Conservation (phyloP, 2,113 vertebrate genomes). For the Trematocara marginatum region DNA sequence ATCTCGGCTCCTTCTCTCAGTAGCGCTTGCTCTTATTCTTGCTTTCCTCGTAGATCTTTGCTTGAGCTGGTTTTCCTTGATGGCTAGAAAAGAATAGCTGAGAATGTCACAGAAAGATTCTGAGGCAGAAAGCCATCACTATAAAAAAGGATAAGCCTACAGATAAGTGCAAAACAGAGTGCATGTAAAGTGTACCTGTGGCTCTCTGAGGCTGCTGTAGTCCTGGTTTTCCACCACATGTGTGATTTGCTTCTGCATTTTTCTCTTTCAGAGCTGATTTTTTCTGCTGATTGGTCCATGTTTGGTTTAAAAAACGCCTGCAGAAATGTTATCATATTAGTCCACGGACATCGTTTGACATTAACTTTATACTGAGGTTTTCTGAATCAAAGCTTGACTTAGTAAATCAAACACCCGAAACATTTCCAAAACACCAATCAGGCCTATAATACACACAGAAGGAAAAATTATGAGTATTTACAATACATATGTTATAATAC, state of each 20-base stretch:
- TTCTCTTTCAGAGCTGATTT: slow-evolving; percentile 10
- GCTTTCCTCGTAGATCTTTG: slow-evolving; percentile 59
- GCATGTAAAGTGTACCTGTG: slow-evolving; percentile 28
- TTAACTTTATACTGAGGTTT: background rate
- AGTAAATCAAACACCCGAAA: background rate
- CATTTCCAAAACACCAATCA: background rate
- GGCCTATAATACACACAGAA: background rate
- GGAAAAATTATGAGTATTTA: background rate
- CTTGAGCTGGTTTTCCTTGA: background rate
- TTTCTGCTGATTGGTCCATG: slow-evolving; percentile 72
- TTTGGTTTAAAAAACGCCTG: slow-evolving; percentile 68
- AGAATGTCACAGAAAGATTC: background rate
- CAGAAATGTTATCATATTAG: background rate
- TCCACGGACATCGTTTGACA: background rate
- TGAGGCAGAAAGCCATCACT: background rate
- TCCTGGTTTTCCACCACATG: background rate
- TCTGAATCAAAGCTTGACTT: background rate
- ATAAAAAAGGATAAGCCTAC: background rate
- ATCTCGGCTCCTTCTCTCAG: slow-evolving; percentile 78
- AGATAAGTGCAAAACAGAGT: background rate
- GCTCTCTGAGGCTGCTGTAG: background rate
- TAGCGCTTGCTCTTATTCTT: slow-evolving; percentile 64
- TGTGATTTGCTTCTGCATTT: background rate
- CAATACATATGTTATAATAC: background rate
- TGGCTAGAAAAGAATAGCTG: slow-evolving; percentile 11